Base-by-base conservation (phyloP, 1,140 invertebrate species). In the Leptopilina boulardi region DNA sequence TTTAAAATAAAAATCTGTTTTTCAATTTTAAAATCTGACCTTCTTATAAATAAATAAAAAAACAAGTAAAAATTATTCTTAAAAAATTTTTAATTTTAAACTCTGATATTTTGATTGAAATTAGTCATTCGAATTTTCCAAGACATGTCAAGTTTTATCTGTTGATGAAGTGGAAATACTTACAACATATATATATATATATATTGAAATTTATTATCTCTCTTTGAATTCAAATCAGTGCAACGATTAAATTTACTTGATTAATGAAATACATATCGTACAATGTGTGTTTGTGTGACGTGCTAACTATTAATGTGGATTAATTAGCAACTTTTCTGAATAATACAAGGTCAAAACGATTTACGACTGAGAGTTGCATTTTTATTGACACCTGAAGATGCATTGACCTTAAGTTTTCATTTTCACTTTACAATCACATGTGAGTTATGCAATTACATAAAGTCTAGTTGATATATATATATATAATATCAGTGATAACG, bases 351-450 rank as follows among this genome's bases (percentile, higher is more conserved):
- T 66, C 13, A 30, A 30, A 30, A 30, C 11, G 59, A 66, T 66
- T 66, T 8, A 66, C 23, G n/a, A 30, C 56, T 66, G 11, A 66
- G 26, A 66, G 23, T 6, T 23, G 21, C 30, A 34, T 6, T 3
- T 66, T 8, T 1, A 15, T 26, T 0, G 21, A 21, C 4, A 47
- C 19, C 21, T 15, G 2, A 66, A 66, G 56, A 66, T 66, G 56
- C 56, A 15, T 26, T 66, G 56, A 66, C 56, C 56, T 66, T 21
- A 15, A 66, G 19, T 66, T 66, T 66, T 66, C 56, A 66, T 66
- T 66, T 66, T 66, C 56, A 66, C 56, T 23, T 66, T 5, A 11
- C 56, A 15, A 15, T 66, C 56, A 30, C 56, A 26, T 30, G 56
- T 66, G 26, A 66, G 56, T 66, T 66, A 2, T 26, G 15, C 56